Base-by-base conservation (phyloP, 2,888 invertebrate genomes). In the Standfussiana lucernea region DNA sequence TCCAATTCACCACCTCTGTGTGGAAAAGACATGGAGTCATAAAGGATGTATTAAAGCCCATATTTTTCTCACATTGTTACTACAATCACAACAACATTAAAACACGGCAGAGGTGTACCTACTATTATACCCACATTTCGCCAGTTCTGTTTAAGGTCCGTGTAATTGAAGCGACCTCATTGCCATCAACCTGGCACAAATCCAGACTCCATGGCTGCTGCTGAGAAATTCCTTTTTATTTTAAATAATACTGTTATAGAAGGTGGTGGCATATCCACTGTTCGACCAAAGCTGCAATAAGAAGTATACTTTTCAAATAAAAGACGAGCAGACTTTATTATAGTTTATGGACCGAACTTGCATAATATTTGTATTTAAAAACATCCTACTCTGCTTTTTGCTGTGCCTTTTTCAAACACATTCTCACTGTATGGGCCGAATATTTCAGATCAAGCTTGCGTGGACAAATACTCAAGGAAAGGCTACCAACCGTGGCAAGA, bases 401-500 rank as follows among this genome's bases (percentile, higher is more conserved):
- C 10, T 59, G 10, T 21, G 1, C 35, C 21, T 35, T 21, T 61
- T 61, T 35, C 35, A 35, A 21, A 35, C 8, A 61, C 6, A 18
- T 56, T 61, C 56, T 64, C 24, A 50, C 10, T 53, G 15, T 28
- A 24, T 53, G 13, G 21, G n/a, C 35, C 32, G 40, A 70, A 70
- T 2, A 21, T 72, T 82, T 28, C 89, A 96, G 96, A 96, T 89
- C 96, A 96, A 93, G 96, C 96, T 0, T 96, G 96, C 78, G 96
- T 96, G 2, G 96, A 96, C 74, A 96, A 96, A 91, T 96, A 96
- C 79, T 96, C 96, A n/a, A 94, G 96, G 80, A 96, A 96, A 90
- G 96, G 96, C 1, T 96, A 96, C 78, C 96, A 96, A 79, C 96
- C 96, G 0, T 96, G 96, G 96, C 96, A 96, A 69, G 96, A 96